Evolutionary conservation across 2,888 invertebrate species (phyloP), one percentile per base, ranked within the genome.

Genomic region (Mayetiola destructor): DNA sequence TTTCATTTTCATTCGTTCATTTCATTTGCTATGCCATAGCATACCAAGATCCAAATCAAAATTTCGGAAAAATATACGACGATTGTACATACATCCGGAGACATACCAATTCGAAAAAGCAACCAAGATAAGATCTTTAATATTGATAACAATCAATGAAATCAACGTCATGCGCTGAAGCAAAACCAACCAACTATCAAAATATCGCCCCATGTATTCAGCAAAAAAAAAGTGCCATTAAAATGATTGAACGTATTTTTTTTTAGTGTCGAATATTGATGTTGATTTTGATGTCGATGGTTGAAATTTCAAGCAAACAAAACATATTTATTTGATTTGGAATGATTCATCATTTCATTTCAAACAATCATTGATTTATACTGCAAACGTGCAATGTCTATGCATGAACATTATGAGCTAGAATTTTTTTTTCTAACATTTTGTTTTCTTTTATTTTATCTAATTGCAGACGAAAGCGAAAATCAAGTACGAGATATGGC

Each of bases 401-500:
- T 39, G 16, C 20, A 20, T 32, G 6, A 32, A 32, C 10, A 39
- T 16, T 39, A 5, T 39, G 16, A 18, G 14, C 12, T 36, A 16
- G 36, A 4, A 14, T 36, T 36, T 36, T 12, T 16, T 39, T 39
- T 12, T 39, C 18, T 39, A 9, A 39, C 16, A 5, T 9, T n/a
- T 32, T 32, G 12, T 32, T 12, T 12, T 32, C 32, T 8, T 9
- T 32, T 48, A 2, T 48, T 27, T n/a, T 27, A 6, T 48, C 27
- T 48, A 3, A 18, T 20, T 3, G 20, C 48, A 48, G 48, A 48
- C 48, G 48, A 48, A 48, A 48, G 48, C 27, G 48, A 48, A 48
- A 48, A 48, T 48, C 27, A 23, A 48, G 29, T 48, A 27, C 27
- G 27, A 48, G 27, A 48, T 16, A 48, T 48, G 48, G 48, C 48